Base-by-base conservation (phyloP, 2,888 invertebrate species). In the Heterodera filipjevi region DNA sequence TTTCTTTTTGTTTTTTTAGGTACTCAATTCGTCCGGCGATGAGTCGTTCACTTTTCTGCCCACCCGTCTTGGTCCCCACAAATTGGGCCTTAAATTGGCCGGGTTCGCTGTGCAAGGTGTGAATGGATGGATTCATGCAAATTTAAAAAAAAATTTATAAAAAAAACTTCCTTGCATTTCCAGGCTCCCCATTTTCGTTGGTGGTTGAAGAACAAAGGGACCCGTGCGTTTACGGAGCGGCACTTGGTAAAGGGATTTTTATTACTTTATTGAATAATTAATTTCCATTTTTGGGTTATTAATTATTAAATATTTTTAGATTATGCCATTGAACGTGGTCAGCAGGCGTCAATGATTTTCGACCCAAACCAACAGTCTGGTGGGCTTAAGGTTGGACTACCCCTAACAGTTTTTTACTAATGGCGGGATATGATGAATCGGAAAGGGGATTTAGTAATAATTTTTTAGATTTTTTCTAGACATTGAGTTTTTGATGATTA, bases 331-430 rank as follows among this genome's bases (percentile, higher is more conserved):
- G 80, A 83, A 32, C 89, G 90, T 77, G 90, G 91, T 33, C 91
- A 91, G 81, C 87, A 90, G 30, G 90, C 91, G 59, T 86, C 89
- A 66, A 90, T 92, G 83, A 89, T 89, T 75, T 90, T 92, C 70
- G 91, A 91, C 80, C 89, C 90, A 19, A 91, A 90, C 84, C 82
- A 86, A 75, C 76, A 75, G 30, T 85, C 84, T 35, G 89, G 89
- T 59, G 88, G 88, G 16, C 75, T 89, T 16, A 89, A 89, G 75
- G 84, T 89, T 27, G 79, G 81, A n/a, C n/a, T n/a, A n/a, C 16
- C 83, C 85, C 19, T 59, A 3, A 71, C 19, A 71, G 39, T 49
- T 59, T 10, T n/a, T n/a, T n/a, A n/a, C n/a, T n/a, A n/a, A n/a
- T n/a, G 53, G 14, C 53, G 53, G 44, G 12, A 53, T 22, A 53